Conservation (phyloP, 2,113 vertebrate species). For the Brienomyrus brachyistius region DNA sequence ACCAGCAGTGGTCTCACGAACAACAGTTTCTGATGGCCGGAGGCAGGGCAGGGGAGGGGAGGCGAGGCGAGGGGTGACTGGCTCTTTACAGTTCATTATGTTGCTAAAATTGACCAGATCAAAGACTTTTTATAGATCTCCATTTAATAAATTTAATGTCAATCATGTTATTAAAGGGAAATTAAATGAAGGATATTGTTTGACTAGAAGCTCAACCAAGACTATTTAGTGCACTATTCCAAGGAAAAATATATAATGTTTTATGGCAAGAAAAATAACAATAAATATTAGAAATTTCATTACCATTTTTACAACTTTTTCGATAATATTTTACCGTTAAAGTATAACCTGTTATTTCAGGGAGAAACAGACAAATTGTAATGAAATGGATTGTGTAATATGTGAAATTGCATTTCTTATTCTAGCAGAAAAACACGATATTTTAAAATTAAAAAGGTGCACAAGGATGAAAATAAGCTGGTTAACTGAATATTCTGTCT, state of each 20-base stretch:
- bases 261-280: neutral
- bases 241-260: neutral
- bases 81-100: neutral
- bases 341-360: neutral
- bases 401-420: neutral
- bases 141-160: neutral
- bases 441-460: neutral
- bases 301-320: neutral
- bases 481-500: neutral
- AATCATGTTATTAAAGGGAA: neutral
- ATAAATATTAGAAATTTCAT: neutral
- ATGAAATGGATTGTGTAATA: neutral
- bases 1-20: neutral
- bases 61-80: neutral
- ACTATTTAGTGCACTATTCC: neutral
- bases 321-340: neutral
- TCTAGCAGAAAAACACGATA: neutral
- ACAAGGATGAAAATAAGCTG: neutral
- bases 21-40: neutral
- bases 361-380: neutral
- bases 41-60: neutral
- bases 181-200: conserved; percentile 1
- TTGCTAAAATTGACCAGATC: neutral
- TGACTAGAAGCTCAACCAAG: neutral
- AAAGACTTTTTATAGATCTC: neutral